A percentile compares a stretch with the other conserved stretches of the same genome.
phyloP scores from a whole-genome alignment of 53 echinoderm and acorn worm genomes.

The Holothuria leucospilota region DNA sequence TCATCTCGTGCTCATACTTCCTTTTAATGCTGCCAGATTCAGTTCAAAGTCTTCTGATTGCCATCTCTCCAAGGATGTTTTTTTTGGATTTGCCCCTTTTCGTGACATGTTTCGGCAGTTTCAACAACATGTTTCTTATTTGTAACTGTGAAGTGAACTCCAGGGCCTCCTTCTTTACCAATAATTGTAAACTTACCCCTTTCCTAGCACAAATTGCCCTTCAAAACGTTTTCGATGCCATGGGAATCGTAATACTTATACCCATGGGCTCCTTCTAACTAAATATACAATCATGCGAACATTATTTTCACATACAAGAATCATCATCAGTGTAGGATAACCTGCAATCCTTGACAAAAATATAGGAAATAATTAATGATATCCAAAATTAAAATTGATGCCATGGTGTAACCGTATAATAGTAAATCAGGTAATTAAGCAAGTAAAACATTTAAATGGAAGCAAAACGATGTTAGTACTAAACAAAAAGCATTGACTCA shows the following conservation, averaged over 20 bases:
- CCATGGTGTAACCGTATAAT: no score
- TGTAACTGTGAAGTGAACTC: neutral
- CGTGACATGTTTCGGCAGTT: neutral
- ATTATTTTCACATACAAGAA: no score
- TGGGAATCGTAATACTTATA: neutral
- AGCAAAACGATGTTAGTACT: neutral
- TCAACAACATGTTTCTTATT: neutral
- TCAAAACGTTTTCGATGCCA: neutral
- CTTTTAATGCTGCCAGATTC: constrained; percentile 55
- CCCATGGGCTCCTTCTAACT: constrained; percentile 22
- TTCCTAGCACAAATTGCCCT: neutral
- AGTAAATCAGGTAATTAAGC: no score
- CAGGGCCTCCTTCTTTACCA: neutral
- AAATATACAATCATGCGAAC: constrained; percentile 4
- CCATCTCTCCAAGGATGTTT: constrained; percentile 43
- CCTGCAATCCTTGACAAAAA: no score
- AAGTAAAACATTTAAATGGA: no score
- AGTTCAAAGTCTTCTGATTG: constrained; percentile 39
- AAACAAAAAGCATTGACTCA: neutral
- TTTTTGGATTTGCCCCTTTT: constrained; percentile 48
- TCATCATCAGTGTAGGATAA: no score
- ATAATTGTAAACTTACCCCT: no score
- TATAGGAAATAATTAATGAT: no score
- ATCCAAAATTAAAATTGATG: no score
- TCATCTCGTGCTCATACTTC: constrained; percentile 61